These are phyloP conservation scores for Pseudachorutes palmiensis DNA, from an alignment of 1,140 invertebrate species.

Conservation along the genomic window DNA sequence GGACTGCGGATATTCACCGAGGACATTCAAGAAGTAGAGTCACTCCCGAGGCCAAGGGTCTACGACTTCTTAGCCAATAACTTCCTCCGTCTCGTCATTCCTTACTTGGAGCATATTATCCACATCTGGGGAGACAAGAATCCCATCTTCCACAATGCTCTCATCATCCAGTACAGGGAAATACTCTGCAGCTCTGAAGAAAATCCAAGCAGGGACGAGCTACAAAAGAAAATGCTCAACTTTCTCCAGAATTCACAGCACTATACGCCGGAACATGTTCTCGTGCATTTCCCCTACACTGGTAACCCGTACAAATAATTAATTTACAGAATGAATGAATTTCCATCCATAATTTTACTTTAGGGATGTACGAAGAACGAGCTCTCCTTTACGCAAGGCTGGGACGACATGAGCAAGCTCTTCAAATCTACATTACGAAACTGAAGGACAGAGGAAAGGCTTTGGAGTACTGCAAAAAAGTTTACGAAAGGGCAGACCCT, in stretches of 20 bases:
- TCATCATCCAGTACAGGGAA: conserved; percentile 76
- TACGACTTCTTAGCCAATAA: conserved; percentile 77
- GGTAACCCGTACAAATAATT: conserved; percentile 10
- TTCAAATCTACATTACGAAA: conserved; percentile 80
- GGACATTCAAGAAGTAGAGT: conserved; percentile 78
- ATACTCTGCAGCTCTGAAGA: conserved; percentile 44
- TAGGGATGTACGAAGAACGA: conserved; percentile 77
- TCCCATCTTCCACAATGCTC: conserved; percentile 77
- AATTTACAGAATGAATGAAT: conserved; percentile 36
- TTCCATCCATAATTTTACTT: too few species aligned
- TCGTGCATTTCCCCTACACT: conserved; percentile 71
- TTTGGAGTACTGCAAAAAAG: conserved; percentile 71
- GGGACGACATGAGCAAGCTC: conserved; percentile 77
- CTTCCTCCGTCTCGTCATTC: conserved; percentile 66
- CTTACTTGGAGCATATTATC: conserved; percentile 91
- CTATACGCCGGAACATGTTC: conserved; percentile 79
- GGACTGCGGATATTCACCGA: conserved; percentile 92
- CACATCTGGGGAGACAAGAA: conserved; percentile 78
- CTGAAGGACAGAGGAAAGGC: conserved; percentile 71
- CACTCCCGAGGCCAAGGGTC: conserved; percentile 75
- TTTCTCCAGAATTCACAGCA: conserved; percentile 75
- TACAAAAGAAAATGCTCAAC: conserved; percentile 65
- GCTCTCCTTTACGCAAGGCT: conserved; percentile 83
- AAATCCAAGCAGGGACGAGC: conserved; percentile 54
- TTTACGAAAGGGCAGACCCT: conserved; percentile 40